Percentiles rank a stretch among this genome's conserved stretches.
Conservation (phyloP, 1,140 invertebrate species). For the Conus betulinus region DNA sequence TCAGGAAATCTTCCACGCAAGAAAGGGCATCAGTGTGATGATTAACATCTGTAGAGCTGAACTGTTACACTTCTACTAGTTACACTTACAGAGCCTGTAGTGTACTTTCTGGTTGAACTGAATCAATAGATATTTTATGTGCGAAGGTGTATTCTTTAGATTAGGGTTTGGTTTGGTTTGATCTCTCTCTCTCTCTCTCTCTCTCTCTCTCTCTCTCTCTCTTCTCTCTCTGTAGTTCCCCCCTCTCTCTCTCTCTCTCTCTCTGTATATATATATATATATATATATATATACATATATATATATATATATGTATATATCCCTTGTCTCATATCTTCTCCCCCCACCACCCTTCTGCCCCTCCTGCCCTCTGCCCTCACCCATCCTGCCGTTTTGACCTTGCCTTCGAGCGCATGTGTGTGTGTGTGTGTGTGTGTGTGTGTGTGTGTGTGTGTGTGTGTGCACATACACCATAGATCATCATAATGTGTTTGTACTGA, state of each 20-base stretch:
- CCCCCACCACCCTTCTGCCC: too few relatives aligned
- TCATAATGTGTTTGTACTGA: too few relatives aligned
- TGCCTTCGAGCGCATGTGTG: background rate
- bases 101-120: too few relatives aligned
- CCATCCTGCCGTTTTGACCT: background rate
- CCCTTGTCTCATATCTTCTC: too few relatives aligned
- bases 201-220: conserved; percentile 1
- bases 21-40: too few relatives aligned
- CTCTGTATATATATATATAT: background rate
- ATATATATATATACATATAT: background rate
- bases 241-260: background rate
- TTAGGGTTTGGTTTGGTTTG: background rate
- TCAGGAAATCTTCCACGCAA: too few relatives aligned
- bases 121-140: too few relatives aligned
- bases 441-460: conserved; percentile 2
- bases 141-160: background rate
- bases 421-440: conserved; percentile 17
- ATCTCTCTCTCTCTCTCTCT: background rate
- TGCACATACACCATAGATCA: background rate
- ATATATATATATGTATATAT: background rate
- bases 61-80: too few relatives aligned
- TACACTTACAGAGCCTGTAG: too few relatives aligned
- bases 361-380: too few relatives aligned
- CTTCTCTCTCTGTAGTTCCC: background rate
- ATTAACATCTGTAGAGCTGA: too few relatives aligned